Percentiles rank a stretch among this genome's conserved stretches.
Conservation (phyloP, 2,888 invertebrate genomes). For the Plebejus melissa region DNA sequence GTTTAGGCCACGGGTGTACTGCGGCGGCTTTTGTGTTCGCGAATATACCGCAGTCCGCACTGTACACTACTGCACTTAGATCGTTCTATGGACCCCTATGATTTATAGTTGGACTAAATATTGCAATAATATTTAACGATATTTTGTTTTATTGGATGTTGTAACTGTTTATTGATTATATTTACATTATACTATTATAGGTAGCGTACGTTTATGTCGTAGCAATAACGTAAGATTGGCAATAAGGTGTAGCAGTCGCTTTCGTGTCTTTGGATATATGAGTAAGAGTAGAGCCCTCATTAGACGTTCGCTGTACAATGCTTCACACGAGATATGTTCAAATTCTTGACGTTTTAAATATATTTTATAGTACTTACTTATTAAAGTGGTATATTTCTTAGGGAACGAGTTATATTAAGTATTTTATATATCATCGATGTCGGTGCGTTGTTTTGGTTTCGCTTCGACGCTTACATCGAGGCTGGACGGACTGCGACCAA, state of each 20-base stretch:
- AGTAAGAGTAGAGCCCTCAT: constrained; percentile 53
- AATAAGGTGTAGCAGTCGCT: constrained; percentile 74
- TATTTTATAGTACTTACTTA: constrained; percentile 65
- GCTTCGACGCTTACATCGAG: constrained; percentile 33
- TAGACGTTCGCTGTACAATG: constrained; percentile 64
- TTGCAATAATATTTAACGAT: constrained; percentile 70
- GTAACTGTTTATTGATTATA: constrained; percentile 67
- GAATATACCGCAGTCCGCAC: constrained; percentile 50
- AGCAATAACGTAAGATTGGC: constrained; percentile 77
- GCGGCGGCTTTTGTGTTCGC: constrained; percentile 30
- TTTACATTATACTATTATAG: constrained; percentile 57
- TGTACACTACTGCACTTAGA: constrained; percentile 58
- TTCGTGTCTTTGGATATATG: constrained; percentile 59
- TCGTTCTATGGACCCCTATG: constrained; percentile 53
- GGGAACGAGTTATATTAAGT: constrained; percentile 52
- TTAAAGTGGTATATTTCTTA: constrained; percentile 53
- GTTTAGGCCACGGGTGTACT: neutral
- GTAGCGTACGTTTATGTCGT: constrained; percentile 71
- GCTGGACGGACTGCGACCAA: constrained; percentile 31
- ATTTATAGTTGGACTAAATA: constrained; percentile 55
- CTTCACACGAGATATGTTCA: constrained; percentile 68
- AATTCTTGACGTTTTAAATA: constrained; percentile 65
- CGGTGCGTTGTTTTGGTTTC: constrained; percentile 38
- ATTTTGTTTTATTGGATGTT: constrained; percentile 73
- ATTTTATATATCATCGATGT: constrained; percentile 54